phyloP scores from a whole-genome alignment of 2,113 vertebrate genomes.

The Holacanthus passer region DNA sequence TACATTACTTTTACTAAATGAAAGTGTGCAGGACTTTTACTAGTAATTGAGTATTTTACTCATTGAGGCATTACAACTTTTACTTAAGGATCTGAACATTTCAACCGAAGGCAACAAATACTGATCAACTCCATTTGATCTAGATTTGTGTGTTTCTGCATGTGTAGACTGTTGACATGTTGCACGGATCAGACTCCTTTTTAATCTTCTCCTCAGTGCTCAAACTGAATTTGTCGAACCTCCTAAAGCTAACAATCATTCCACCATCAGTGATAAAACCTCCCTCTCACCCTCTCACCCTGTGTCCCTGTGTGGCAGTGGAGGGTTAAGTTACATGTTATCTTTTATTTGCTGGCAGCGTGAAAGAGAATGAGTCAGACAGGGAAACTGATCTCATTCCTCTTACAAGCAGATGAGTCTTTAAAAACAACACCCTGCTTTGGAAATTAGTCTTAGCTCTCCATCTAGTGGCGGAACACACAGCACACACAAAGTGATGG shows the following conservation, averaged over 20 bases:
- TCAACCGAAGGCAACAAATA: not conserved
- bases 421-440: not conserved
- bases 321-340: conserved; percentile 28
- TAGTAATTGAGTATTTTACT: no score
- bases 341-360: not conserved
- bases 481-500: not conserved
- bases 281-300: not conserved
- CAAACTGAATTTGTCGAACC: not conserved
- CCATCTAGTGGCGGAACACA: conserved; percentile 66
- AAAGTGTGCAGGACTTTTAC: not conserved
- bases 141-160: not conserved
- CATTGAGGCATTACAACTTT: not conserved
- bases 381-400: conserved; percentile 20
- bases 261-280: conserved; percentile 42
- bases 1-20: not conserved
- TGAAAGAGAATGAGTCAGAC: conserved; percentile 35
- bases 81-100: not conserved
- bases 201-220: not conserved
- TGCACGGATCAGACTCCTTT: not conserved
- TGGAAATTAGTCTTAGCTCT: conserved; percentile 19
- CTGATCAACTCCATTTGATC: not conserved
- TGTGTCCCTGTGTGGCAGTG: not conserved
- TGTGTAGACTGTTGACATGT: not conserved
- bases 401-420: not conserved
- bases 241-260: not conserved